Conservation (phyloP, 2,797 vertebrate species). For the Amblyopsis hoosieri region DNA sequence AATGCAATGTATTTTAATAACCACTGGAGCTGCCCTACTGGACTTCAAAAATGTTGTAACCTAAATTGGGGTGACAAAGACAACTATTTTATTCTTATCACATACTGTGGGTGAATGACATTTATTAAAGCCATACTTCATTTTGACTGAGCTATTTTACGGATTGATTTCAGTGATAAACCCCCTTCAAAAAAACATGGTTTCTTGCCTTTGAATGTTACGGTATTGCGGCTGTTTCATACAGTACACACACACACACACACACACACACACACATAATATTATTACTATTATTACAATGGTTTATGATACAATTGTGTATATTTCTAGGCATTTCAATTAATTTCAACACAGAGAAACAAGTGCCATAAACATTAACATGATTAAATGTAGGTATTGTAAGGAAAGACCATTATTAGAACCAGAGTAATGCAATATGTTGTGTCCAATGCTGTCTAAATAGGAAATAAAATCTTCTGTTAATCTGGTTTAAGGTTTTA, state of each 20-base stretch:
- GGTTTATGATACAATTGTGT: no score
- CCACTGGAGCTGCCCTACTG: not conserved
- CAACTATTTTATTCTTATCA: not conserved
- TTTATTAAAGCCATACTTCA: conserved; percentile 1
- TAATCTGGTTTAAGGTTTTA: not conserved
- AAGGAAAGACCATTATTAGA: conserved; percentile 2
- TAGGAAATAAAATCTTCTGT: not conserved
- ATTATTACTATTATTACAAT: no score
- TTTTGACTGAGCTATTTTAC: not conserved
- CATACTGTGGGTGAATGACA: not conserved
- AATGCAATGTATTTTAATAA: not conserved
- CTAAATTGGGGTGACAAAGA: not conserved
- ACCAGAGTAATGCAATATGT: not conserved
- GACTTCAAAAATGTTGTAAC: not conserved
- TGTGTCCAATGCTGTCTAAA: not conserved
- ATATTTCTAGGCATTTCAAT: no score
- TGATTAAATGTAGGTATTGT: conserved; percentile 4
- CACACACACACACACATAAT: no score
- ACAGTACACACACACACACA: no score
- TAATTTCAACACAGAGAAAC: no score
- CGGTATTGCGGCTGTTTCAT: not conserved
- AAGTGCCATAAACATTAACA: conserved; percentile 1
- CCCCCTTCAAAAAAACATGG: no score
- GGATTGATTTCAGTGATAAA: no score
- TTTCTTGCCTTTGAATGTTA: not conserved